Percentiles rank a stretch among this genome's conserved stretches.
These are phyloP conservation scores for Microcebus murinus DNA, from an alignment of 2,113 vertebrate species.

Conservation along the genomic window DNA sequence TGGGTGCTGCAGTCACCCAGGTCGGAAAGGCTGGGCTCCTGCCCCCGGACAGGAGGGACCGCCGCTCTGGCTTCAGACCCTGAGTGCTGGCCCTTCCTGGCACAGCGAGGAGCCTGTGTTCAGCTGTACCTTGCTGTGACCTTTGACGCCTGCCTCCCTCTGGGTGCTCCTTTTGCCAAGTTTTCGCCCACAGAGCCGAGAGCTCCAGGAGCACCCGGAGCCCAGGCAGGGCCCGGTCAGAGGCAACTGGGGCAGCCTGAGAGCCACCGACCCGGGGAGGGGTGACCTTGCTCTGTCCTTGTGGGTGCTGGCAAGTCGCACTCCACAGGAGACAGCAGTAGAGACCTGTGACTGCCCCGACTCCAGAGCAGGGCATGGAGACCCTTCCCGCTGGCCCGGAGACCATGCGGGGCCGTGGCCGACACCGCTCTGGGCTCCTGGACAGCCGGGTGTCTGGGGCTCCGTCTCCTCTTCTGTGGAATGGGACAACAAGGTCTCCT, in stretches of 20 bases:
- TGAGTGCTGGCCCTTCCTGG: fast-evolving
- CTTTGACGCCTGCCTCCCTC: background rate
- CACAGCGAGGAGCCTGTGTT: fast-evolving
- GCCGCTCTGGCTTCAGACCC: too few species aligned
- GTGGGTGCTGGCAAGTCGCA: background rate
- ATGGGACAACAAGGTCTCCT: too few species aligned
- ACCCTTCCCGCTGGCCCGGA: background rate
- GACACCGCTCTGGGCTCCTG: background rate
- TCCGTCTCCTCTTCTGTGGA: fast-evolving
- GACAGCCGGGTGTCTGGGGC: background rate
- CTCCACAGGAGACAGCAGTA: too few species aligned
- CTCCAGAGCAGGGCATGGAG: fast-evolving
- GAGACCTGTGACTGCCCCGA: background rate
- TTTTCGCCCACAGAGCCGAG: background rate
- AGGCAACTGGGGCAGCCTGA: too few species aligned
- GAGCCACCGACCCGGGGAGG: background rate
- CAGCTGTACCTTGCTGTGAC: background rate
- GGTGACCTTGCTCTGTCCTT: background rate
- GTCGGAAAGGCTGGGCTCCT: background rate
- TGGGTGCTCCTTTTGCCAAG: fast-evolving
- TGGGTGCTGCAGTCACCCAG: background rate
- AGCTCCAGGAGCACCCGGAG: background rate
- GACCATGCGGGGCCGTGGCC: fast-evolving
- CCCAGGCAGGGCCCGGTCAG: background rate
- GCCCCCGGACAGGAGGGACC: background rate